phyloP scores from a whole-genome alignment of 2,113 vertebrate species.

The Tenebrosternarchus preto region DNA sequence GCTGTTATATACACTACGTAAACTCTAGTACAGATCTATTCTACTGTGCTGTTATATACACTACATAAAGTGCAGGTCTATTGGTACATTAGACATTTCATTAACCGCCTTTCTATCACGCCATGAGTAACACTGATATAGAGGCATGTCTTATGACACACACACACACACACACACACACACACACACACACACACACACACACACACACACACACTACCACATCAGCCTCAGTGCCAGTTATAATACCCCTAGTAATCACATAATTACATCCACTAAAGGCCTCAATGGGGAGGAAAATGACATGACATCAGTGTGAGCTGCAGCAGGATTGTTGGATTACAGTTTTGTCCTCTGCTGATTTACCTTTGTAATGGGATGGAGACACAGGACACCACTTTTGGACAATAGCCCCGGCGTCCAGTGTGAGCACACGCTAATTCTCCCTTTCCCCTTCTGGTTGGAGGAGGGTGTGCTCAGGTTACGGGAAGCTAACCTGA shows the following conservation, averaged over 20 bases:
- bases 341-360: constrained; percentile 61
- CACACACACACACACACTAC: constrained; percentile 46
- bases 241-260: constrained; percentile 56
- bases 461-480: constrained; percentile 67
- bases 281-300: constrained; percentile 44
- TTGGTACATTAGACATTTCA: constrained; percentile 9
- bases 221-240: constrained; percentile 45
- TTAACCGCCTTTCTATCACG: not conserved
- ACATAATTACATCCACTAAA: constrained; percentile 55
- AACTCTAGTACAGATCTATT: not conserved
- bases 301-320: constrained; percentile 51
- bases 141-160: constrained; percentile 20
- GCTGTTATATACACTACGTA: too few species aligned
- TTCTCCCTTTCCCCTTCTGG: constrained; percentile 57
- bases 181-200: constrained; percentile 36
- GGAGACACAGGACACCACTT: constrained; percentile 61
- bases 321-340: constrained; percentile 48
- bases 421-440: constrained; percentile 69
- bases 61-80: not conserved
- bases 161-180: constrained; percentile 1
- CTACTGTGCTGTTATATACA: too few species aligned
- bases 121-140: constrained; percentile 4
- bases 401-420: constrained; percentile 62
- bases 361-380: constrained; percentile 65
- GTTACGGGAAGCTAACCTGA: constrained; percentile 75